Evolutionary conservation across 1,140 invertebrate genomes (phyloP).

Genomic region (Brachionus manjavacas): DNA sequence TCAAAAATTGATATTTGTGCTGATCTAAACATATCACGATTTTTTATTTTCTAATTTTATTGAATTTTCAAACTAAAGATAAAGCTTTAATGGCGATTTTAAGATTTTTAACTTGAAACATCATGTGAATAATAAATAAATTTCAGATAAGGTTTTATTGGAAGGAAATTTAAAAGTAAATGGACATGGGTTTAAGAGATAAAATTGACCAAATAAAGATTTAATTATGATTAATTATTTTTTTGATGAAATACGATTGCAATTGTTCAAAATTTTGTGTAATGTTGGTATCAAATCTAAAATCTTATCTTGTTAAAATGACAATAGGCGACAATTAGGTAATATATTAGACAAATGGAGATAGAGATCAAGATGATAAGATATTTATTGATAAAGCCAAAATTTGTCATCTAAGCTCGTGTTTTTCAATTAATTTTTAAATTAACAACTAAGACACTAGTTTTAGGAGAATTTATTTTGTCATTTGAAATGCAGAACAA

Average conservation of each 20-base stretch:
- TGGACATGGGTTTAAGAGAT: not conserved
- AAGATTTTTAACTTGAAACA: not conserved
- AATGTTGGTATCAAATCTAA: slow-evolving; percentile 11
- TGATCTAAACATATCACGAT: no score
- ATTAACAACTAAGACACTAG: not conserved
- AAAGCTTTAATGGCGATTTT: not conserved
- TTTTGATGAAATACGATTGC: not conserved
- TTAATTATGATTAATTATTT: not conserved
- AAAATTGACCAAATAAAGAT: not conserved
- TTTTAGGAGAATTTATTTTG: not conserved
- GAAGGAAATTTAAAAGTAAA: not conserved
- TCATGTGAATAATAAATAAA: not conserved
- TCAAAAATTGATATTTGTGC: no score
- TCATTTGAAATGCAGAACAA: not conserved
- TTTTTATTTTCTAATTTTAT: not conserved
- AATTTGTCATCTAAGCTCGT: not conserved
- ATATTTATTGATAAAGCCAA: not conserved
- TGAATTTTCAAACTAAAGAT: not conserved
- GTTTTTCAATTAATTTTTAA: not conserved
- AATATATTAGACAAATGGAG: slow-evolving; percentile 12
- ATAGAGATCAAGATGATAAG: not conserved
- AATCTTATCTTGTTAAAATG: slow-evolving; percentile 24
- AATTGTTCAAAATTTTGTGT: not conserved
- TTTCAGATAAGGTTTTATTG: not conserved
- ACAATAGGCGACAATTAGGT: slow-evolving; percentile 34